A percentile compares a stretch with the other conserved stretches of the same genome.
These are phyloP conservation scores for Crenichthys baileyi DNA, from an alignment of 2,797 vertebrate species.

Conservation along the genomic window DNA sequence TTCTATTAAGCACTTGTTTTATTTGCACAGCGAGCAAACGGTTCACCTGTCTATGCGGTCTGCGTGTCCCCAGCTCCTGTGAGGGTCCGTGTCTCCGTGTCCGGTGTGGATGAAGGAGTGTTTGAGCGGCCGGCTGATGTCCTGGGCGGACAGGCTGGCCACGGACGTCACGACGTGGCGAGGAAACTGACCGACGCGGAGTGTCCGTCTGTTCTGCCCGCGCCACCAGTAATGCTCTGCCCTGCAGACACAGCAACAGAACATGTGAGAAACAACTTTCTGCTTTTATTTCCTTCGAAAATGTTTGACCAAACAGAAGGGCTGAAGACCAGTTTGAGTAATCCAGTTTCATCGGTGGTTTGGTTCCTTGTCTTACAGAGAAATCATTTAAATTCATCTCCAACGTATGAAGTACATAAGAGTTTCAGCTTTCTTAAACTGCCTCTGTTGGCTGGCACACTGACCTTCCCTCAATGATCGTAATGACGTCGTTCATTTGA, in stretches of 20 bases:
- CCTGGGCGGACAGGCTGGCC: conserved; percentile 93
- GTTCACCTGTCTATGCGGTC: conserved; percentile 96
- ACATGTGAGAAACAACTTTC: not conserved
- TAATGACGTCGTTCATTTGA: conserved; percentile 94
- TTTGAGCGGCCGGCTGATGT: conserved; percentile 98
- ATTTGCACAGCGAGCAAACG: no score
- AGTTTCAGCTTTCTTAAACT: no score
- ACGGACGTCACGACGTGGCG: conserved; percentile 96
- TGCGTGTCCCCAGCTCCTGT: conserved; percentile 96
- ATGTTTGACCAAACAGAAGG: not conserved
- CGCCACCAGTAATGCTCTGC: conserved; percentile 99
- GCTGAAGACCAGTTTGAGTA: not conserved
- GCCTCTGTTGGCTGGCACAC: conserved; percentile 15
- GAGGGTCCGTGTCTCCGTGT: conserved; percentile 96
- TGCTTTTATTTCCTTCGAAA: not conserved
- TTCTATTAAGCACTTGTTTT: not conserved
- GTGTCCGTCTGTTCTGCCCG: conserved; percentile 93
- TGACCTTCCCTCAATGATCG: conserved; percentile 97
- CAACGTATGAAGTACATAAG: not conserved
- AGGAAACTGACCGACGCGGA: conserved; percentile 94
- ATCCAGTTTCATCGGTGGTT: not conserved
- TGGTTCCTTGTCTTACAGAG: conserved; percentile 12
- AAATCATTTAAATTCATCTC: not conserved
- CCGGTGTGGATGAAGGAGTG: conserved; percentile 99
- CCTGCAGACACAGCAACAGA: conserved; percentile 70